Evolutionary conservation across 2,113 vertebrate genomes (phyloP).

Genomic region (Macheiramphus alcinus): DNA sequence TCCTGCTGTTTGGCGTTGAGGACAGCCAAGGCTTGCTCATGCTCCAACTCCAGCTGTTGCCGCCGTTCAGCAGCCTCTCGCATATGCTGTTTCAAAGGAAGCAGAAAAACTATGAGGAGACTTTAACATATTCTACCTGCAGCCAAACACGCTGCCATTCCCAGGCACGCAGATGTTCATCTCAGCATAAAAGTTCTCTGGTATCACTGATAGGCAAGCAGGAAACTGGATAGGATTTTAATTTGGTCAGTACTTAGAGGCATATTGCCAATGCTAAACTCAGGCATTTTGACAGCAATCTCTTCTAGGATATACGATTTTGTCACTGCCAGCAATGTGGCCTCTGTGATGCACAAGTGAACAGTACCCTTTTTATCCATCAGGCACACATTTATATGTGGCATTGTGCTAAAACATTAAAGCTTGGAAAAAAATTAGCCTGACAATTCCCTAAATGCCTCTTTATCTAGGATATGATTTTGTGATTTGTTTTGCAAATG

Average conservation of each 20-base stretch:
- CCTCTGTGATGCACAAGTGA: not conserved
- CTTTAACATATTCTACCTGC: not conserved
- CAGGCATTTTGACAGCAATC: not conserved
- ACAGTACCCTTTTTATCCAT: not conserved
- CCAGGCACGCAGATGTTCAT: not conserved
- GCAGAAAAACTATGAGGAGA: not conserved
- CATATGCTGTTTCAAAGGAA: conserved; percentile 86
- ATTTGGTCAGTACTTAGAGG: not conserved
- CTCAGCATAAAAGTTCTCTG: not conserved
- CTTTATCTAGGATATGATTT: not conserved
- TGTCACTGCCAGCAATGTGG: not conserved
- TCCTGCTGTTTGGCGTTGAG: conserved; percentile 98
- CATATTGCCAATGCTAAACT: not conserved
- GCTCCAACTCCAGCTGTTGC: conserved; percentile 98
- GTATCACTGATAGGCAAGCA: not conserved
- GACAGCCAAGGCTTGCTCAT: conserved; percentile 97
- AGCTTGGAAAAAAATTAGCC: not conserved
- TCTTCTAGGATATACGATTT: not conserved
- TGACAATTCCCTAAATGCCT: not conserved
- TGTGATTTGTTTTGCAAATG: not conserved
- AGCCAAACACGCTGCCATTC: not conserved
- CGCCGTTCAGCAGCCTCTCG: conserved; percentile 96
- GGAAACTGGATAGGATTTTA: not conserved
- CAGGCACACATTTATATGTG: not conserved
- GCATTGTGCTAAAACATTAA: not conserved